Conservation (phyloP, 2,888 invertebrate species). For the Apeira syringaria region DNA sequence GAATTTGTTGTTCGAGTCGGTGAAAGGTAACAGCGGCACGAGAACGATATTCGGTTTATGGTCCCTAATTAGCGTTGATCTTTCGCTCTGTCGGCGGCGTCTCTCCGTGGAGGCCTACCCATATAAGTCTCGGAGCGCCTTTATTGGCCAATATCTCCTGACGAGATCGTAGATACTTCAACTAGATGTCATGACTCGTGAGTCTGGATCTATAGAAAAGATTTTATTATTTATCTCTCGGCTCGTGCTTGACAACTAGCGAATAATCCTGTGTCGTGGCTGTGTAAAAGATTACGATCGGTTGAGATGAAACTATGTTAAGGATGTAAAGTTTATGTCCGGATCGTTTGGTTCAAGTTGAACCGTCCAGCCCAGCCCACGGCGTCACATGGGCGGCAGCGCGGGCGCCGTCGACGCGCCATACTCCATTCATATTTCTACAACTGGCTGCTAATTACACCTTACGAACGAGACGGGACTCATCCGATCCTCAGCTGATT, state of each 20-base stretch:
- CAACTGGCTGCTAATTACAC: constrained; percentile 73
- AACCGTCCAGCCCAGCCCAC: constrained; percentile 30
- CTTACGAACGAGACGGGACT: constrained; percentile 40
- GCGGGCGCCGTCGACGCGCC: constrained; percentile 43
- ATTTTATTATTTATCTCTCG: constrained; percentile 34
- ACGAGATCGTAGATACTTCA: constrained; percentile 60
- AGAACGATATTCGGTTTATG: constrained; percentile 76
- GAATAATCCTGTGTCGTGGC: constrained; percentile 12
- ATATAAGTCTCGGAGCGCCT: constrained; percentile 59
- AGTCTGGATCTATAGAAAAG: constrained; percentile 42
- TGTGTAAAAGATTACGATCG: constrained; percentile 21
- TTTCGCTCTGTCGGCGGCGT: constrained; percentile 65
- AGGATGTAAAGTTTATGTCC: not conserved
- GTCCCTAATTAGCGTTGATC: constrained; percentile 77
- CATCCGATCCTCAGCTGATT: constrained; percentile 60
- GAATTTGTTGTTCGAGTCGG: constrained; percentile 57
- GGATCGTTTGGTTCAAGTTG: constrained; percentile 31
- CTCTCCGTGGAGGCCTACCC: constrained; percentile 48
- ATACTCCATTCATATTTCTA: constrained; percentile 70
- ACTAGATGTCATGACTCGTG: constrained; percentile 57
- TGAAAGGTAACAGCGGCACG: constrained; percentile 69
- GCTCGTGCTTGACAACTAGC: constrained; percentile 21
- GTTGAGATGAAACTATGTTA: constrained; percentile 24
- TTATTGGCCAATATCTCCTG: constrained; percentile 63
- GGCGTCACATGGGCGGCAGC: constrained; percentile 48